phyloP scores from a whole-genome alignment of 2,888 invertebrate genomes.

The Ennomos quercinarius region DNA sequence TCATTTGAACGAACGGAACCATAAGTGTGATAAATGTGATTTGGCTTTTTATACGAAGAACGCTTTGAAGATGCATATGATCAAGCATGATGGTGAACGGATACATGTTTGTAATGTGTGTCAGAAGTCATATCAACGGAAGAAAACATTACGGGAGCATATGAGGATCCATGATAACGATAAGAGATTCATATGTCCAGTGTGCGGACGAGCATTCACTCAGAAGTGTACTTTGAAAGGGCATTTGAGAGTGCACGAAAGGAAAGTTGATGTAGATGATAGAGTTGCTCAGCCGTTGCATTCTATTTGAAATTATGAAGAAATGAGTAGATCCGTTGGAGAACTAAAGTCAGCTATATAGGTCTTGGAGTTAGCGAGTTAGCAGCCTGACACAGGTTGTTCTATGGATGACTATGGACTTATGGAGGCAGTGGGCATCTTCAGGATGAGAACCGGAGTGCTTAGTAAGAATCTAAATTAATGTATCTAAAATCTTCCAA shows the following conservation, averaged over 20 bases:
- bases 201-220: conserved; percentile 77
- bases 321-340: too few species aligned
- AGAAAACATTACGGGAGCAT: conserved; percentile 75
- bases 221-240: conserved; percentile 80
- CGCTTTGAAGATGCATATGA: conserved; percentile 84
- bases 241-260: conserved; percentile 75
- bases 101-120: conserved; percentile 82
- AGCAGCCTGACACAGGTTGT: too few species aligned
- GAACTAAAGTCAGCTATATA: too few species aligned
- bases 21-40: conserved; percentile 81
- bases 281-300: conserved; percentile 53
- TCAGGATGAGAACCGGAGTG: too few species aligned
- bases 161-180: conserved; percentile 78
- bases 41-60: conserved; percentile 83
- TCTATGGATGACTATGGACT: too few species aligned
- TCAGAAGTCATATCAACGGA: conserved; percentile 78
- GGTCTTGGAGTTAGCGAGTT: too few species aligned
- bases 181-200: conserved; percentile 74
- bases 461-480: too few species aligned
- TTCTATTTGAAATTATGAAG: conserved; percentile 42
- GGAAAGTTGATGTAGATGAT: conserved; percentile 65
- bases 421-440: too few species aligned
- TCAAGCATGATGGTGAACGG: conserved; percentile 82
- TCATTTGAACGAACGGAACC: conserved; percentile 77
- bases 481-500: too few species aligned